Evolutionary conservation across 2,113 vertebrate genomes (phyloP).

Genomic region (Oncorhynchus gorbuscha): DNA sequence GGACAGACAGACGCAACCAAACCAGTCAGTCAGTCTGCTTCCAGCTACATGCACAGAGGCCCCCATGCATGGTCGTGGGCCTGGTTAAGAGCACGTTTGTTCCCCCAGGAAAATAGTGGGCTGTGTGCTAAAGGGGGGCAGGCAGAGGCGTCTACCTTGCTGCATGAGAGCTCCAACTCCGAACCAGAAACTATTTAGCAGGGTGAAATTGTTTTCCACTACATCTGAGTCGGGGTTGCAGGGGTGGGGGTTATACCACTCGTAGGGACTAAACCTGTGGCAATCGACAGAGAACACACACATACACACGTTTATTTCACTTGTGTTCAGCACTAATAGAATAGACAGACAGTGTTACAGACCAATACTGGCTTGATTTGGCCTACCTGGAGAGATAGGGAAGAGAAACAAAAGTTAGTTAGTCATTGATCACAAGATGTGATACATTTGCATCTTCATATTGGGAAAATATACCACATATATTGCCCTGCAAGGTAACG

Average conservation of each 20-base stretch:
- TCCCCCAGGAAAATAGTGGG: constrained; percentile 89
- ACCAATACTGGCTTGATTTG: constrained; percentile 20
- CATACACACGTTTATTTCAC: constrained; percentile 51
- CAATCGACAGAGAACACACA: constrained; percentile 47
- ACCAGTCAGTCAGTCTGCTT: constrained; percentile 61
- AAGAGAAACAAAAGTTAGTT: constrained; percentile 60
- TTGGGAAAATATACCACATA: too few species aligned
- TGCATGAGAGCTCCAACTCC: constrained; percentile 99
- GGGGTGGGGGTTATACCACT: constrained; percentile 99
- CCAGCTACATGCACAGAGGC: constrained; percentile 88
- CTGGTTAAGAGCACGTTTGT: constrained; percentile 62
- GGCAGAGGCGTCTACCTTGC: constrained; percentile 98
- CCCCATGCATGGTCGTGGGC: constrained; percentile 78
- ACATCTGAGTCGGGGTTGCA: constrained; percentile 99
- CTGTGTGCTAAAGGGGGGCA: constrained; percentile 74
- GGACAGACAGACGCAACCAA: background rate
- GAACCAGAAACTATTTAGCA: constrained; percentile 99
- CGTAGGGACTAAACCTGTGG: constrained; percentile 98
- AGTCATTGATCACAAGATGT: constrained; percentile 4
- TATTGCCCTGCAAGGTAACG: too few species aligned
- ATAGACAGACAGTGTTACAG: constrained; percentile 17
- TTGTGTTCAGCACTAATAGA: constrained; percentile 20
- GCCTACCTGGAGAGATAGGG: constrained; percentile 65
- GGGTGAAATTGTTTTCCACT: constrained; percentile 99
- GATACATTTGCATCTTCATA: too few species aligned